Evolutionary conservation across 2,888 invertebrate genomes (phyloP).

Genomic region (Dorcus hopei): DNA sequence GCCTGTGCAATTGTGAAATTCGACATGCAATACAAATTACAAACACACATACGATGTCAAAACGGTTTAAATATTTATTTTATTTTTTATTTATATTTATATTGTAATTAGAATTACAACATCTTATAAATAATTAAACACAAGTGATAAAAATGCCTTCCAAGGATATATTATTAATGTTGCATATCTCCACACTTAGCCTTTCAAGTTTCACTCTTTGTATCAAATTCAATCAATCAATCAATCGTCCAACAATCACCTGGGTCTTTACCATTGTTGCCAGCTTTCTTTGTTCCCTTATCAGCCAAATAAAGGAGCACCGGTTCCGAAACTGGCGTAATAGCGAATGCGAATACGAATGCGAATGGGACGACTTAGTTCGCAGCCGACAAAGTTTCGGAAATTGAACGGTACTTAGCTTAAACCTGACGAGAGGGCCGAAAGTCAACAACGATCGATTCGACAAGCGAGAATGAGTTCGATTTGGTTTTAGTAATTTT

Average conservation of each 20-base stretch:
- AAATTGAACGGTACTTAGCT: slow-evolving; percentile 13
- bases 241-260: slow-evolving; percentile 8
- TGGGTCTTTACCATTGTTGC: slow-evolving; percentile 13
- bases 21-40: too few species aligned
- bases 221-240: slow-evolving; percentile 13
- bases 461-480: too few species aligned
- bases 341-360: not conserved
- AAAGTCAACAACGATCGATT: too few species aligned
- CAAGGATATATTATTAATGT: not conserved
- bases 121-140: not conserved
- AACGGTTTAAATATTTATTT: too few species aligned
- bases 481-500: too few species aligned
- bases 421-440: too few species aligned
- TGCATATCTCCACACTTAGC: slow-evolving; percentile 2
- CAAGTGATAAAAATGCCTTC: slow-evolving; percentile 1
- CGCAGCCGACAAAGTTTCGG: slow-evolving; percentile 11
- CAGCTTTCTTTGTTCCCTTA: slow-evolving; percentile 15
- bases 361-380: slow-evolving; percentile 10
- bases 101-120: not conserved
- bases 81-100: too few species aligned
- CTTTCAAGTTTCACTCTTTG: too few species aligned
- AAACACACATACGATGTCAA: too few species aligned
- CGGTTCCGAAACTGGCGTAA: slow-evolving; percentile 4
- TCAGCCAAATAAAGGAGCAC: slow-evolving; percentile 15
- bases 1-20: too few species aligned